Conservation (phyloP, 2,113 vertebrate genomes). For the Cranoglanis bouderius region DNA sequence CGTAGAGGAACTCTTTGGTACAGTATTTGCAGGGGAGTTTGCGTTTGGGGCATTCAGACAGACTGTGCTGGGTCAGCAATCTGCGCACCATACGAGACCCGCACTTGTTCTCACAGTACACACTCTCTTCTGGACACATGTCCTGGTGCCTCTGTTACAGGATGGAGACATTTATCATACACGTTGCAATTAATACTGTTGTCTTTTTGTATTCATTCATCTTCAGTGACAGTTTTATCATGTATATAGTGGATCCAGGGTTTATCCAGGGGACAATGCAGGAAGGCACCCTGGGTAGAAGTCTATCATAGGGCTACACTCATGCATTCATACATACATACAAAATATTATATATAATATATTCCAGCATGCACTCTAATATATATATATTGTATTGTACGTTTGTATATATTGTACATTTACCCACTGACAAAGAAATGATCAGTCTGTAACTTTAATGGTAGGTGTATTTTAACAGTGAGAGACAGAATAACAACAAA, state of each 20-base stretch:
- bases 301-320: neutral
- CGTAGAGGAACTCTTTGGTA: constrained; percentile 92
- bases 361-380: no score
- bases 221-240: neutral
- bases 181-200: neutral
- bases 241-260: neutral
- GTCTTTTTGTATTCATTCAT: neutral
- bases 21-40: constrained; percentile 96
- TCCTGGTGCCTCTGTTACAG: constrained; percentile 87
- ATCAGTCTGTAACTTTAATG: no score
- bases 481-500: no score
- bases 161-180: neutral
- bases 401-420: no score
- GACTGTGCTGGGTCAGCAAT: constrained; percentile 85
- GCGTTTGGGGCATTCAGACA: constrained; percentile 93
- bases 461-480: no score
- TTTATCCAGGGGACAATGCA: neutral
- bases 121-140: constrained; percentile 92
- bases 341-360: no score
- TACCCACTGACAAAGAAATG: no score
- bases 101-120: constrained; percentile 99
- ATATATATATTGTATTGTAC: no score
- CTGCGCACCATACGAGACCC: constrained; percentile 95
- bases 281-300: neutral
- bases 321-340: neutral